These are phyloP conservation scores for Agonopterix heracliana DNA, from an alignment of 2,888 invertebrate species.

Conservation along the genomic window DNA sequence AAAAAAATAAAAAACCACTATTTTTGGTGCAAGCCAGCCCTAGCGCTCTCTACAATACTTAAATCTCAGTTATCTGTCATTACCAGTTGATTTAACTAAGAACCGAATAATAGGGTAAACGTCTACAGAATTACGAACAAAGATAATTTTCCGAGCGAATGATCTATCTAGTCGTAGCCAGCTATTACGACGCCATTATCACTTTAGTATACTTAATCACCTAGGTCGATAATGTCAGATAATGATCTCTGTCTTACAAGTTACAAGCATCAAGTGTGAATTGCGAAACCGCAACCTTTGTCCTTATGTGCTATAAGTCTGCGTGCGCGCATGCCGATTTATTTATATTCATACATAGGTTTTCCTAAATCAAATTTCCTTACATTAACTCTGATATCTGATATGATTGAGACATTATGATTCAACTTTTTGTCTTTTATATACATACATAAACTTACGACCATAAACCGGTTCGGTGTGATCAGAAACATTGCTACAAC, in stretches of 20 bases:
- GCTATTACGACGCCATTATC: constrained; percentile 58
- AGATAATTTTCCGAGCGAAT: constrained; percentile 40
- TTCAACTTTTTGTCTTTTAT: too few relatives aligned
- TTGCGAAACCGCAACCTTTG: constrained; percentile 53
- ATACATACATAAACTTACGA: too few relatives aligned
- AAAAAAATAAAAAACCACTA: too few relatives aligned
- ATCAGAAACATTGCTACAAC: too few relatives aligned
- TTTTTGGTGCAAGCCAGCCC: too few relatives aligned
- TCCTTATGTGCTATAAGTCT: not conserved
- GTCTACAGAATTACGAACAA: constrained; percentile 25
- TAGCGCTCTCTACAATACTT: not conserved
- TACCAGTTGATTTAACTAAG: constrained; percentile 33
- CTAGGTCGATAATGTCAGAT: constrained; percentile 55
- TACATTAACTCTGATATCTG: too few relatives aligned
- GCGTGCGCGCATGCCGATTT: not conserved
- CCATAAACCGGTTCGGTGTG: too few relatives aligned
- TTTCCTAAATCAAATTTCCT: not conserved
- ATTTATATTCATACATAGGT: not conserved
- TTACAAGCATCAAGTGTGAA: constrained; percentile 43
- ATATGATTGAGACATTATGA: too few relatives aligned
- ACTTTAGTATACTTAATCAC: constrained; percentile 62
- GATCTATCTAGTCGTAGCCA: constrained; percentile 30
- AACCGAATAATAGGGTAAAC: constrained; percentile 24
- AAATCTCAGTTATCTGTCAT: constrained; percentile 15
- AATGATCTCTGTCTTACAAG: constrained; percentile 48